A percentile compares a stretch with the other conserved stretches of the same genome.
These are phyloP conservation scores for Otolemur crassicaudatus DNA, from an alignment of 2,797 vertebrate species.

Conservation along the genomic window DNA sequence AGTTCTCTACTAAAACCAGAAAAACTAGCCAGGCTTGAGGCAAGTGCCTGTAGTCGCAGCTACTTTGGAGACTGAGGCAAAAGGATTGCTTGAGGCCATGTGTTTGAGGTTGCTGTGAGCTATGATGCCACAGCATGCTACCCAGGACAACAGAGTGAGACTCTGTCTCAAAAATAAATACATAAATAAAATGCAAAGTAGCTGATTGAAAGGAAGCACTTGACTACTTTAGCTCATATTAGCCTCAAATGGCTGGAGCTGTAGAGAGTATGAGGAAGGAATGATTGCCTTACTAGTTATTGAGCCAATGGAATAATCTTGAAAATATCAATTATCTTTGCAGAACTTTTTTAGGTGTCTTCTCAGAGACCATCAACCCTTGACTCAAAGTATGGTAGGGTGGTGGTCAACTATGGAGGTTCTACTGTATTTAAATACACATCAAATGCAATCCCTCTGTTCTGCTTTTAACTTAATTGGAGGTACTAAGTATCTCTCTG, in stretches of 20 bases:
- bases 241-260: not conserved
- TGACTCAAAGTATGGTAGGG: not conserved
- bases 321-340: not conserved
- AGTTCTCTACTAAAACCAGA: too few species aligned
- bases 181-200: not conserved
- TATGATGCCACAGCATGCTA: too few species aligned
- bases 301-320: not conserved
- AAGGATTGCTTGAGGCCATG: too few species aligned
- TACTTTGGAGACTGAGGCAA: too few species aligned
- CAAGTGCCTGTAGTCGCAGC: too few species aligned
- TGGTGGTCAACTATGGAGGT: too few species aligned
- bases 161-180: too few species aligned
- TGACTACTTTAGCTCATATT: not conserved
- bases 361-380: not conserved
- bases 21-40: too few species aligned
- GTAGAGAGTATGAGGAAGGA: not conserved
- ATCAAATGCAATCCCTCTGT: not conserved
- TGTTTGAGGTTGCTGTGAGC: too few species aligned
- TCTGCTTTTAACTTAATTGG: not conserved
- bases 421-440: not conserved
- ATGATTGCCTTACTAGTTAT: not conserved
- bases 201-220: conserved; percentile 2
- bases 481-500: not conserved
- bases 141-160: too few species aligned
- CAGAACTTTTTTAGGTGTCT: not conserved